Conservation (phyloP, 2,113 vertebrate species). For the Corydoras maculifer region DNA sequence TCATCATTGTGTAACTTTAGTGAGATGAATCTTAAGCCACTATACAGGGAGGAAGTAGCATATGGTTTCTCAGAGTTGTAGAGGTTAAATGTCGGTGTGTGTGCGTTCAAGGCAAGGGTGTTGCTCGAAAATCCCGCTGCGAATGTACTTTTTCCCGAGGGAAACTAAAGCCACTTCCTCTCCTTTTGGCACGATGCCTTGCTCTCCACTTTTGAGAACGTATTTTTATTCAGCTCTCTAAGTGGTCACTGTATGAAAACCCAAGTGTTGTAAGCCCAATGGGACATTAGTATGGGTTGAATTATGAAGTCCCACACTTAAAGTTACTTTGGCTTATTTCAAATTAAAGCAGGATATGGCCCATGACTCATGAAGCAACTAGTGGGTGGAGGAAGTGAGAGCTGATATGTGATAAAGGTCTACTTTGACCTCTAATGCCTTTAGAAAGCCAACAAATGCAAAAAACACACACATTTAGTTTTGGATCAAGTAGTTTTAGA, state of each 20-base stretch:
- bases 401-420: slow-evolving; percentile 12
- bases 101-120: slow-evolving; percentile 28
- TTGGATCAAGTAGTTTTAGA: neutral
- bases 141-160: slow-evolving; percentile 27
- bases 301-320: slow-evolving; percentile 6
- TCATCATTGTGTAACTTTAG: slow-evolving; percentile 24
- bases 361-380: slow-evolving; percentile 16
- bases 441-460: neutral
- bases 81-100: slow-evolving; percentile 27
- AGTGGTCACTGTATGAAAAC: neutral
- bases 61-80: slow-evolving; percentile 34
- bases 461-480: neutral
- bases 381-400: slow-evolving; percentile 20
- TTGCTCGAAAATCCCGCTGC: slow-evolving; percentile 49
- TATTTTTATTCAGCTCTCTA: neutral
- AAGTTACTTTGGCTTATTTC: slow-evolving; percentile 8
- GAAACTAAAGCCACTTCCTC: slow-evolving; percentile 59
- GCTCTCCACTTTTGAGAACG: slow-evolving; percentile 11
- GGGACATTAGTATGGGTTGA: slow-evolving; percentile 1
- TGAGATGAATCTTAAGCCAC: neutral
- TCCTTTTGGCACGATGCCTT: slow-evolving; percentile 13
- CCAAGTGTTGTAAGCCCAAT: neutral
- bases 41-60: slow-evolving; percentile 29
- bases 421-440: slow-evolving; percentile 10
- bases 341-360: slow-evolving; percentile 19